phyloP scores from a whole-genome alignment of 2,888 invertebrate species.

The Gymnocheta viridis region DNA sequence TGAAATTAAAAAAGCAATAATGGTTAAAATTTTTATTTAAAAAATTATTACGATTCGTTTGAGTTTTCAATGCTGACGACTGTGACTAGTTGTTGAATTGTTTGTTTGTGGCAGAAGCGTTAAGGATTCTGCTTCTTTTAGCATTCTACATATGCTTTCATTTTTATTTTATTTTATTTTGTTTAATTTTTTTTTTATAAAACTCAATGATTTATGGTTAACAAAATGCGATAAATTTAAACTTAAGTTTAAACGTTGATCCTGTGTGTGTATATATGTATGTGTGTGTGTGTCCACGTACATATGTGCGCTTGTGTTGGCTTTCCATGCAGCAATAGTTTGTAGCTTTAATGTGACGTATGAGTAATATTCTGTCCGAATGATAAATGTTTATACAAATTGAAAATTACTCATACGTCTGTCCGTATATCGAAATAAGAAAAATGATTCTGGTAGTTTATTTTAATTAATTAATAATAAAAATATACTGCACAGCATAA shows the following conservation, averaged over 20 bases:
- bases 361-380: slow-evolving; percentile 25
- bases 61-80: neutral
- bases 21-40: slow-evolving; percentile 30
- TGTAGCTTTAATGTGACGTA: slow-evolving; percentile 24
- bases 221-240: slow-evolving; percentile 50
- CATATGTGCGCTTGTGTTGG: too few relatives aligned
- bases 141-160: neutral
- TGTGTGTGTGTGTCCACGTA: neutral
- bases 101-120: slow-evolving; percentile 5
- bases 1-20: slow-evolving; percentile 19
- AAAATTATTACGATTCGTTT: slow-evolving; percentile 9
- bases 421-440: neutral
- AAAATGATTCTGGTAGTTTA: neutral
- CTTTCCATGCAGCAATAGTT: too few relatives aligned
- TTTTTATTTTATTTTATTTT: neutral
- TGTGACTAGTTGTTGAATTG: slow-evolving; percentile 5
- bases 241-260: neutral
- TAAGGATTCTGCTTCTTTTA: neutral
- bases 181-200: neutral
- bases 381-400: slow-evolving; percentile 38
- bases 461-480: slow-evolving; percentile 19
- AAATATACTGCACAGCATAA: neutral
- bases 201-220: slow-evolving; percentile 52
- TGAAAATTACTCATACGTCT: slow-evolving; percentile 41
- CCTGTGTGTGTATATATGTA: neutral